Evolutionary conservation across 2,113 vertebrate genomes (phyloP).

Genomic region (Mastomys coucha): DNA sequence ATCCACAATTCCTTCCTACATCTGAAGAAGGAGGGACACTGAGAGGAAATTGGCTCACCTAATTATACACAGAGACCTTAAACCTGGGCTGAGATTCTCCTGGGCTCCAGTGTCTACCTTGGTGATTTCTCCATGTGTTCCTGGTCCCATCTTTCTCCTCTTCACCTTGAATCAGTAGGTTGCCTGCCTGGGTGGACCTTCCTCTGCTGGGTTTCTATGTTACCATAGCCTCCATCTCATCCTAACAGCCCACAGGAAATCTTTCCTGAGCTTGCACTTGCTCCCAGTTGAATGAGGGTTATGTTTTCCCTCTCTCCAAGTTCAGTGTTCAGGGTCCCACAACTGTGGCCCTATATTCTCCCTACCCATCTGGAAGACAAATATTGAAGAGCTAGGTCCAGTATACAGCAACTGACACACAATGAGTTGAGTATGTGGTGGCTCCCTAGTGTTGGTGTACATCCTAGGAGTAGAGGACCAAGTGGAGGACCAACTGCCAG

Average conservation of each 20-base stretch:
- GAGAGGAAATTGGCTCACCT: neutral
- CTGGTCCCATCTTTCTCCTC: neutral
- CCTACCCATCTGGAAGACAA: neutral
- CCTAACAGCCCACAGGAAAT: neutral
- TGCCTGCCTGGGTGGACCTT: neutral
- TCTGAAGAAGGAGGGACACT: rapidly evolving
- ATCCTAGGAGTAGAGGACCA: neutral
- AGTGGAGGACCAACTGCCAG: neutral
- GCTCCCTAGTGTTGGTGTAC: neutral
- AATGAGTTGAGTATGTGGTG: rapidly evolving
- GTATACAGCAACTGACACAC: rapidly evolving
- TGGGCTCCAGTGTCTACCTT: neutral
- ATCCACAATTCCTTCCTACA: neutral
- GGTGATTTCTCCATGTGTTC: neutral
- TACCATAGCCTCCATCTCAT: neutral
- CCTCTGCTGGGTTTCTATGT: too few species aligned
- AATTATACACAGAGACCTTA: neutral
- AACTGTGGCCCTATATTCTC: neutral
- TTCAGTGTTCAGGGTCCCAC: neutral
- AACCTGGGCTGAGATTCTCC: neutral
- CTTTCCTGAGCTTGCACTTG: neutral
- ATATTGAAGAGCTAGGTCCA: neutral
- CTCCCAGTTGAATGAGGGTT: rapidly evolving
- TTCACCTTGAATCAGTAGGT: neutral
- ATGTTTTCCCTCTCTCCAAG: neutral